Evolutionary conservation across 2,797 vertebrate genomes (phyloP), one percentile per base, ranked within the genome.

Genomic region (Myotis pilosus): DNA sequence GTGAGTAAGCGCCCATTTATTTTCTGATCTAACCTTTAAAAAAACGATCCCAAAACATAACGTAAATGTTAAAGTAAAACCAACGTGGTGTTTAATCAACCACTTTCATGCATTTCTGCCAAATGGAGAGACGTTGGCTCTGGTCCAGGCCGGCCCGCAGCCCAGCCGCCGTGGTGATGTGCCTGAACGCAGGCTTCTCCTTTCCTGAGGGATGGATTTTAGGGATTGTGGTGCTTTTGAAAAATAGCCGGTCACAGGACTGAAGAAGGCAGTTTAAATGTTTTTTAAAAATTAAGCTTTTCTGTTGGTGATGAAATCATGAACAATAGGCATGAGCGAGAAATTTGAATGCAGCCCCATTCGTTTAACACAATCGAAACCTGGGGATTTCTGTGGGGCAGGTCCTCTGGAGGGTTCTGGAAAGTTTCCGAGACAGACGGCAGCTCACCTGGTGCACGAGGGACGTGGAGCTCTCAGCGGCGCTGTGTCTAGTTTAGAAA

Each of bases 41-140:
- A 91, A 75, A 94, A 76, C 5, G 3, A 30, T 28, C 15, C 51
- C 55, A 57, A 87, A 96, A n/a, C 75, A 66, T 82, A 69, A 41
- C 74, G 84, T 92, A 81, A 55, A 55, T 75, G 12, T 76, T 92
- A 93, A 97, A 96, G 69, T 68, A 80, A 79, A 94, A 41, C 3
- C 71, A 94, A 17, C 47, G 69, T 89, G 47, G 62, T 82, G 8
- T 92, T 69, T 76, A 41, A 84, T 64, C 51, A 94, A 28, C 47
- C 10, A 69, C 38, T n/a, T 28, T 57, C 49, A 55, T 47, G 60
- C 36, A 25, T 83, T 96, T 66, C 51, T 95, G 53, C 89, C 44
- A 87, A 86, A 28, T 53, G 55, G 44, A 89, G 55, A 94, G 78
- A 28, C 36, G 78, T 93, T 28, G 89, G 71, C 66, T 71, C 83